Base-by-base conservation (phyloP, 2,888 invertebrate species). In the Eulithis testata region DNA sequence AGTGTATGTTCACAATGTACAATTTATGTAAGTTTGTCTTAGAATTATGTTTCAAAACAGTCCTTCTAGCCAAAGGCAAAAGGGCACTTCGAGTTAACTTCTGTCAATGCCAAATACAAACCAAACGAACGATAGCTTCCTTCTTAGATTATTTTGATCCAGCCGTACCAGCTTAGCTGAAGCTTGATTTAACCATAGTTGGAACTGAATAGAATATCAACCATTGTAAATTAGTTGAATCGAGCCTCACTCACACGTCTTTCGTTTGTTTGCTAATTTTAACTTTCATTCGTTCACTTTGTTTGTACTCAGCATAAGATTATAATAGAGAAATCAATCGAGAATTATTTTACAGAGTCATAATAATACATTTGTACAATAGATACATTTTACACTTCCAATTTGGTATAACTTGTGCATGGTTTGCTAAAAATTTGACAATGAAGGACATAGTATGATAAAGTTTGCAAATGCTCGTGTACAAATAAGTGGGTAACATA, bases 1-100 rank as follows among this genome's bases (percentile, higher is more conserved):
- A 88, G 76, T 90, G 84, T 92, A 92, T 93, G 90, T 93, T 91
- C 92, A 93, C 88, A 92, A 93, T 93, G 91, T 93, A 92, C 93
- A 93, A 87, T 80, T 40, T 91, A 90, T 85, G 83, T 57, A 63
- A 58, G 70, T 74, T 82, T 84, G 76, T 84, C 87, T 88, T 90
- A 89, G 76, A 84, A 77, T 88, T 90, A 87, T 87, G 86, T 89
- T 83, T 86, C 88, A 86, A 77, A 83, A 86, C 87, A 90, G 90
- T 90, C 88, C 90, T 86, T 89, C 87, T 86, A 86, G 86, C 87
- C 89, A 85, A 85, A 85, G 87, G 86, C 89, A 79, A 89, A 91
- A 92, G 91, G 89, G 87, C 92, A 91, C 92, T 92, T 92, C 77
- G 78, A 89, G 81, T 87, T 73, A 85, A 86, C 83, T 77, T 85